Conservation (phyloP, 2,113 vertebrate genomes). For the Brachypodius melanocephalos region DNA sequence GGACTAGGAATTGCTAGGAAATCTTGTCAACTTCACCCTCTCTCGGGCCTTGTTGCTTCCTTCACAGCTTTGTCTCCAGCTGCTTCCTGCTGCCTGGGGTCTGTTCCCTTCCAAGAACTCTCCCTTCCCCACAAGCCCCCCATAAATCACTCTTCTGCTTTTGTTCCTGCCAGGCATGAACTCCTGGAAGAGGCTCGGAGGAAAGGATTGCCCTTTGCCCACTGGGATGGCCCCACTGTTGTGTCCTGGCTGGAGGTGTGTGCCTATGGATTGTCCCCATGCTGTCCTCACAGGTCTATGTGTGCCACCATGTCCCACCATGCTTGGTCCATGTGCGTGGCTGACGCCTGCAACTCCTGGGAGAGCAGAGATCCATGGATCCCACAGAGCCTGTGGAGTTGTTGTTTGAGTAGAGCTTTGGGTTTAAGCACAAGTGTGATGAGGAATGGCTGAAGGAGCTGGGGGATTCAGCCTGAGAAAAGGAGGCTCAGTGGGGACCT, state of each 20-base stretch:
- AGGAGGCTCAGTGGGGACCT: background rate
- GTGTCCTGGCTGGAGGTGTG: slow-evolving; percentile 96
- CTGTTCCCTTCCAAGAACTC: background rate
- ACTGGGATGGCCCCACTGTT: slow-evolving; percentile 97
- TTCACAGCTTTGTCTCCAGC: background rate
- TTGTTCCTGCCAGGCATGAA: slow-evolving; percentile 81
- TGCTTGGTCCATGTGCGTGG: rapidly evolving
- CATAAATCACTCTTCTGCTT: background rate
- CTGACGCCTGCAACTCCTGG: background rate
- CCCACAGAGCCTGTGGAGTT: background rate
- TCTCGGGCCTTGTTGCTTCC: background rate
- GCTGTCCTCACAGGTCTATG: rapidly evolving
- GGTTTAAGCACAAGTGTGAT: background rate
- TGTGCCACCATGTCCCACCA: background rate
- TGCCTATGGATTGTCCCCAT: rapidly evolving
- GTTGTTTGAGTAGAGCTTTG: background rate
- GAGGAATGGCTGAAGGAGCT: background rate
- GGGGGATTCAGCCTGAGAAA: background rate
- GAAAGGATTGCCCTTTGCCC: slow-evolving; percentile 91
- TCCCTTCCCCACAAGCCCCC: background rate
- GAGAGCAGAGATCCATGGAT: background rate
- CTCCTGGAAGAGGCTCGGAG: slow-evolving; percentile 94
- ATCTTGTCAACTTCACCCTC: background rate
- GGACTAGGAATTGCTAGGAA: background rate
- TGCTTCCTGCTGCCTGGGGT: background rate